These are phyloP conservation scores for Tor tambroides DNA, from an alignment of 2,113 vertebrate species.

Conservation along the genomic window DNA sequence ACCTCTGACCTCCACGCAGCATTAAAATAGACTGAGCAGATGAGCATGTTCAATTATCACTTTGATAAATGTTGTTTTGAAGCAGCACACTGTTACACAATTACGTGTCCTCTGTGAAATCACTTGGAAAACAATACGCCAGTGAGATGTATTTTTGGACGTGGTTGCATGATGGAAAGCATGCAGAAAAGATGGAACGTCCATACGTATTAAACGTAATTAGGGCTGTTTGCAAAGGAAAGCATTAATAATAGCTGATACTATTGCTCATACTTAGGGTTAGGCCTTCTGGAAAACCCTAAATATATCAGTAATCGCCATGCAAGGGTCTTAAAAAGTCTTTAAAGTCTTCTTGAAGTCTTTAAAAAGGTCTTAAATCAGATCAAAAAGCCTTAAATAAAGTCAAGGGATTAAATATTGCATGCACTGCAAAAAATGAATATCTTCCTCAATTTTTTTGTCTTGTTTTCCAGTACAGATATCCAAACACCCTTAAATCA, in stretches of 20 bases:
- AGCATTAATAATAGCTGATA: background rate
- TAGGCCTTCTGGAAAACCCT: too few relatives aligned
- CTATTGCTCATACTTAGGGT: background rate
- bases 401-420: too few relatives aligned
- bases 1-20: slow-evolving; percentile 50
- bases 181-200: background rate
- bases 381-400: too few relatives aligned
- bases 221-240: background rate
- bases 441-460: too few relatives aligned
- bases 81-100: slow-evolving; percentile 35
- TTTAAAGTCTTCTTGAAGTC: too few relatives aligned
- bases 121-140: slow-evolving; percentile 30
- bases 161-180: background rate
- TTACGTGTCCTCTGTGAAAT: slow-evolving; percentile 33
- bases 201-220: background rate
- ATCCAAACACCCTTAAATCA: too few relatives aligned
- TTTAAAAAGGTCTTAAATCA: too few relatives aligned
- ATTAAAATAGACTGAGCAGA: slow-evolving; percentile 55
- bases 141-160: slow-evolving; percentile 42
- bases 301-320: too few relatives aligned
- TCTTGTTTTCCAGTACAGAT: too few relatives aligned
- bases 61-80: slow-evolving; percentile 46
- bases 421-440: too few relatives aligned
- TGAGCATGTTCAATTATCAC: slow-evolving; percentile 62
- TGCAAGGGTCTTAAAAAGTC: too few relatives aligned